Evolutionary conservation across 1,140 invertebrate species (phyloP).

Genomic region (Aphidius ervi): DNA sequence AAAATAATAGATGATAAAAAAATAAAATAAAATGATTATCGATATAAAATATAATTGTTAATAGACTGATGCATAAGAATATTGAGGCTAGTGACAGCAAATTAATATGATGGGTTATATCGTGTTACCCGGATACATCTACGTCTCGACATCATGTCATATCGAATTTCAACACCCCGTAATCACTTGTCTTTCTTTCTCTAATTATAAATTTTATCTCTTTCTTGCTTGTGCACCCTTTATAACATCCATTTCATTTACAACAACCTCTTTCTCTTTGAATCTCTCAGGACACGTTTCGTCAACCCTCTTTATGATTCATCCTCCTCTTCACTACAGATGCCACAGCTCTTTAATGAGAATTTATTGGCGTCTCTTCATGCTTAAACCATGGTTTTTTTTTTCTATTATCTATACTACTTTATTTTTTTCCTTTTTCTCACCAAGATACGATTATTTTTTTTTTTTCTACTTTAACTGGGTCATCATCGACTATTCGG

Average conservation of each 20-base stretch:
- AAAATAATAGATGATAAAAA: not conserved
- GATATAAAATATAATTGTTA: conserved; percentile 12
- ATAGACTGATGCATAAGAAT: not conserved
- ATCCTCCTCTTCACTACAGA: not conserved
- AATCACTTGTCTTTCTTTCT: not conserved
- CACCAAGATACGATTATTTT: no score
- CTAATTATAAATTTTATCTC: not conserved
- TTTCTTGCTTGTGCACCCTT: not conserved
- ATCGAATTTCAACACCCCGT: conserved; percentile 11
- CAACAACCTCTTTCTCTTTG: no score
- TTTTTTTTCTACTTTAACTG: no score
- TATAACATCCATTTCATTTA: not conserved
- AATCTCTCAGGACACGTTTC: no score
- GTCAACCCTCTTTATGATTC: not conserved
- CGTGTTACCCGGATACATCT: not conserved
- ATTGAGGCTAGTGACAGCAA: not conserved
- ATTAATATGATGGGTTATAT: conserved; percentile 12
- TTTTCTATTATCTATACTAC: no score
- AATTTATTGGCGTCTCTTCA: conserved; percentile 10
- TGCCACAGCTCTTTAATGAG: conserved; percentile 7
- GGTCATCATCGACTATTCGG: no score
- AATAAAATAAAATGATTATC: conserved; percentile 2
- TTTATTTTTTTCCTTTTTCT: no score
- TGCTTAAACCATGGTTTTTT: no score
- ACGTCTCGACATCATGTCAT: conserved; percentile 1